phyloP scores from a whole-genome alignment of 2,113 vertebrate genomes.

The Bostrychus sinensis region DNA sequence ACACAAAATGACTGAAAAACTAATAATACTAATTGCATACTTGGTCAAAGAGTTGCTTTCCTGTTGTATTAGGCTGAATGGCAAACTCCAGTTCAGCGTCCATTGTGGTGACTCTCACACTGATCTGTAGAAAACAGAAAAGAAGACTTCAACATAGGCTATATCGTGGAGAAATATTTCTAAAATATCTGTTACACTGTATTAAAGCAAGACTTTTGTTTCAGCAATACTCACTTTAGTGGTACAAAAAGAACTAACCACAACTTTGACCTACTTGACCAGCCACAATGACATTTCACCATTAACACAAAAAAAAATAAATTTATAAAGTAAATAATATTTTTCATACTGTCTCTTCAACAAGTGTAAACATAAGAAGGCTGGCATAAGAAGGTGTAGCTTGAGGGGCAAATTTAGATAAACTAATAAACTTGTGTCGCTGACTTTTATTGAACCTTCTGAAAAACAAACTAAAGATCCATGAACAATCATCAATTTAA shows the following conservation, averaged over 20 bases:
- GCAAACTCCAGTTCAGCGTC: constrained; percentile 99
- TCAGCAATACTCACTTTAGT: too few relatives aligned
- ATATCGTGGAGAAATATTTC: too few relatives aligned
- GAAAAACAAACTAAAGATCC: neutral
- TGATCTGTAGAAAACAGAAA: constrained; percentile 82
- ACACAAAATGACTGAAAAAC: neutral
- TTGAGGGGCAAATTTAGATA: neutral
- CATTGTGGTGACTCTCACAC: constrained; percentile 97
- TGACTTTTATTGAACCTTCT: neutral
- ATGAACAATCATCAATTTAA: neutral
- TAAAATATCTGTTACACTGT: too few relatives aligned
- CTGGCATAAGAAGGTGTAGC: neutral
- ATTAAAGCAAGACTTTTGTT: too few relatives aligned
- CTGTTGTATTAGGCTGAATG: constrained; percentile 97
- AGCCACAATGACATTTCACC: too few relatives aligned
- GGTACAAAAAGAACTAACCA: neutral
- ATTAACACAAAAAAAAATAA: too few relatives aligned
- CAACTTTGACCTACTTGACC: too few relatives aligned
- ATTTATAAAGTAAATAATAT: too few relatives aligned
- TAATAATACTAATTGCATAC: constrained; percentile 63
- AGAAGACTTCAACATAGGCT: too few relatives aligned
- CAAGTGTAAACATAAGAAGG: neutral
- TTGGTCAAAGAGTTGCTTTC: constrained; percentile 98
- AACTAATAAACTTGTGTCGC: neutral
- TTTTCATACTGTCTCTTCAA: neutral